Percentiles rank a stretch among this genome's conserved stretches.
phyloP scores from a whole-genome alignment of 2,888 invertebrate species.

The Cryptophagus acutangulus region DNA sequence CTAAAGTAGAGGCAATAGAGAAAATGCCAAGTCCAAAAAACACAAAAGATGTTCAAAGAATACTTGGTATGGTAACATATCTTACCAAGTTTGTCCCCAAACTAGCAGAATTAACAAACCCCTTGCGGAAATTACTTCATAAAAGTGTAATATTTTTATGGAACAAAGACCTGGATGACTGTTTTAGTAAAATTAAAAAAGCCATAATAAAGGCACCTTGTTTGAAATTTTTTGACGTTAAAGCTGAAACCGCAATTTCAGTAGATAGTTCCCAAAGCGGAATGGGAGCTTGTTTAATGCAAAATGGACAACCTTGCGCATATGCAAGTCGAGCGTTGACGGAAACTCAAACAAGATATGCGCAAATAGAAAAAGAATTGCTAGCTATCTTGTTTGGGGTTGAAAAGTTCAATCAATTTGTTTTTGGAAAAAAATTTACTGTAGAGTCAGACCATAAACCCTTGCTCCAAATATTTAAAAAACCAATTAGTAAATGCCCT shows the following conservation, averaged over 20 bases:
- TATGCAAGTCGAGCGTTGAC: conserved; percentile 12
- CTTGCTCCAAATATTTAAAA: conserved; percentile 16
- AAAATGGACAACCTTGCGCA: conserved; percentile 9
- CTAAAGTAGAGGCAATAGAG: conserved; percentile 16
- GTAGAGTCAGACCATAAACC: conserved; percentile 26
- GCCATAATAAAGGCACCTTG: conserved; percentile 6
- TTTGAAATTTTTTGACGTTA: conserved; percentile 11
- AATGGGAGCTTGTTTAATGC: conserved; percentile 12
- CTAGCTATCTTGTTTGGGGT: conserved; percentile 6
- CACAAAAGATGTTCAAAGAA: conserved; percentile 16
- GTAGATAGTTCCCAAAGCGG: conserved; percentile 12
- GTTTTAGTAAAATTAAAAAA: conserved; percentile 13
- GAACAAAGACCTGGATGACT: conserved; percentile 4
- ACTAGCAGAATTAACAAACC: conserved; percentile 8
- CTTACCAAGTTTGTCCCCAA: conserved; percentile 16
- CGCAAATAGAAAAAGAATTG: conserved; percentile 12
- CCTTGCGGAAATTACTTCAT: conserved; percentile 8
- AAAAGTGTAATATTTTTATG: conserved; percentile 9
- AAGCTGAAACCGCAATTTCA: conserved; percentile 10
- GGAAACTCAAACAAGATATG: conserved; percentile 11
- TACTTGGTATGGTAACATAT: conserved; percentile 19
- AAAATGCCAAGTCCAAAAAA: conserved; percentile 11
- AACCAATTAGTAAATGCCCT: conserved; percentile 14
- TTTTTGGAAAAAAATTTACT: conserved; percentile 9
- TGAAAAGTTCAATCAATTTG: conserved; percentile 9